A percentile compares a stretch with the other conserved stretches of the same genome.
Evolutionary conservation across 2,797 vertebrate genomes (phyloP).

Genomic region (Tachyglossus aculeatus): DNA sequence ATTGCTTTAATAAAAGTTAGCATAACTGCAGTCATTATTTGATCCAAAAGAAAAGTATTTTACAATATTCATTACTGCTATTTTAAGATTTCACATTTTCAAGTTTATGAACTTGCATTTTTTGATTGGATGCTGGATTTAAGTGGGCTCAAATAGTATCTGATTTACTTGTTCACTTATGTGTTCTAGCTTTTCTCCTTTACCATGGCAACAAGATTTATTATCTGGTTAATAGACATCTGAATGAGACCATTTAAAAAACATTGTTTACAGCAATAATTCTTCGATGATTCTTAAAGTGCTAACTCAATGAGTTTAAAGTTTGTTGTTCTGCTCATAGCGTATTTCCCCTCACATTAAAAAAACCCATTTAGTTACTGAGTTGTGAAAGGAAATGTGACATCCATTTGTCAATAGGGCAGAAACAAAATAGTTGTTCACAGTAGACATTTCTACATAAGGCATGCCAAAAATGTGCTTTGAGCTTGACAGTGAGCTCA

Average conservation of each 20-base stretch:
- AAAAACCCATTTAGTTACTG: neutral
- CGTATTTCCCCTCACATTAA: neutral
- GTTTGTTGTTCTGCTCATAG: neutral
- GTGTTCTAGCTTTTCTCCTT: neutral
- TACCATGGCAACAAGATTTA: neutral
- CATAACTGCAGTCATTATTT: conserved; percentile 42
- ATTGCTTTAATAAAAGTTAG: conserved; percentile 34
- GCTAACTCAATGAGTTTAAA: conserved; percentile 9
- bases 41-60: conserved; percentile 18
- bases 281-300: neutral
- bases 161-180: conserved; percentile 19
- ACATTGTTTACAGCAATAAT: conserved; percentile 13
- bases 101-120: neutral
- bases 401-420: neutral
- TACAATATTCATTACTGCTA: conserved; percentile 16
- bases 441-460: neutral
- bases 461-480: neutral
- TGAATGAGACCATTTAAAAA: neutral
- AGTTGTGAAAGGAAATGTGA: neutral
- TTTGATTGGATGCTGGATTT: neutral
- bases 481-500: neutral
- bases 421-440: neutral
- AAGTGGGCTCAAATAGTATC: conserved; percentile 1
- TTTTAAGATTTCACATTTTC: neutral
- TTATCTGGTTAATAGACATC: conserved; percentile 19